Percentiles rank a stretch among this genome's conserved stretches.
Evolutionary conservation across 2,888 invertebrate species (phyloP).

Genomic region (Bruchidius siliquastri): DNA sequence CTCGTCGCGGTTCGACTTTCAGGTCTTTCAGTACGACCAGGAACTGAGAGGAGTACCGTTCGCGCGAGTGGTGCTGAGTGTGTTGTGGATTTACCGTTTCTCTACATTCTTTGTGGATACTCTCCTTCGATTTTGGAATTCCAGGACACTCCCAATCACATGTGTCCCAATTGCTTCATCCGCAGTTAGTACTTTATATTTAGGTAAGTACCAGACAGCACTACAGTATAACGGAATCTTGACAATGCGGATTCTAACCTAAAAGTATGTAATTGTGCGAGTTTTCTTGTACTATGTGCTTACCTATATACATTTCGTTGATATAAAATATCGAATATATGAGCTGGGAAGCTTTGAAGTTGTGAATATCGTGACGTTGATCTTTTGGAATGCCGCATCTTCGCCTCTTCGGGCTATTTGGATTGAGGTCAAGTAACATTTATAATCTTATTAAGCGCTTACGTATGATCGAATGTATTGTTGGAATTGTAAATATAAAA

Average conservation of each 20-base stretch:
- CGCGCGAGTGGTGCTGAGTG: slow-evolving; percentile 21
- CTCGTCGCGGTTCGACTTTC: slow-evolving; percentile 16
- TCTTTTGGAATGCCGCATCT: background rate
- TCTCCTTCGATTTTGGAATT: slow-evolving; percentile 4
- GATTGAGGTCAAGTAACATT: background rate
- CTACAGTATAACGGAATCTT: background rate
- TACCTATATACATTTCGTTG: background rate
- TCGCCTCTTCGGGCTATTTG: background rate
- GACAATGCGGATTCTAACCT: background rate
- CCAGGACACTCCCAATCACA: slow-evolving; percentile 6
- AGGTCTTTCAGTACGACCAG: slow-evolving; percentile 31
- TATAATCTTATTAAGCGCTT: background rate
- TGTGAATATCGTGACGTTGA: background rate
- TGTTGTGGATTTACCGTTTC: slow-evolving; percentile 21
- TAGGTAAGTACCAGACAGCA: background rate
- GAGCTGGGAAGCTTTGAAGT: background rate
- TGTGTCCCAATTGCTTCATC: slow-evolving; percentile 2
- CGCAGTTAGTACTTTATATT: background rate
- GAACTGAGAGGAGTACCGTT: slow-evolving; percentile 14
- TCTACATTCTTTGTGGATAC: background rate
- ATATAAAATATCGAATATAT: background rate
- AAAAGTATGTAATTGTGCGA: background rate
- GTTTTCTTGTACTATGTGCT: no score
- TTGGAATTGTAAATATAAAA: background rate
- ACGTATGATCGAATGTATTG: background rate